These are phyloP conservation scores for Chironomus riparius DNA, from an alignment of 2,888 invertebrate genomes.

Conservation along the genomic window DNA sequence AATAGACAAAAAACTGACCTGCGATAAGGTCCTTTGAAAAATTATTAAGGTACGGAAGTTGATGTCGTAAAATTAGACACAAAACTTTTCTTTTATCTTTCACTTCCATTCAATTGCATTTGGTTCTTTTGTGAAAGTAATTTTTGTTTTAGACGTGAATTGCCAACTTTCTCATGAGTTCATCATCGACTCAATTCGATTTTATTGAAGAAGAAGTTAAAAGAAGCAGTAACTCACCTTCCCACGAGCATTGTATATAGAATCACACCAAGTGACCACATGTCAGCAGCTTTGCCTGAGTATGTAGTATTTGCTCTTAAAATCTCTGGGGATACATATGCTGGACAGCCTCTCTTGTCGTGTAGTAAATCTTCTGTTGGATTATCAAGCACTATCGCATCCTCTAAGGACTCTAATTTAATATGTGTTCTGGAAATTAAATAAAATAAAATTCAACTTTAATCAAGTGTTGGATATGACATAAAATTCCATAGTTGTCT, in stretches of 20 bases:
- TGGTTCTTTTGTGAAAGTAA: not conserved
- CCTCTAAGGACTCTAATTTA: slow-evolving; percentile 80
- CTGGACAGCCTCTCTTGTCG: slow-evolving; percentile 88
- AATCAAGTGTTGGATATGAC: not conserved
- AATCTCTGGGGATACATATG: slow-evolving; percentile 91
- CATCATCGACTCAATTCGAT: not conserved
- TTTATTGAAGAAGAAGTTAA: not conserved
- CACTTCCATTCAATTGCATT: not conserved
- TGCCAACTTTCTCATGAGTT: too few relatives aligned
- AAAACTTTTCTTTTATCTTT: not conserved
- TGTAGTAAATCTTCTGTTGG: slow-evolving; percentile 72
- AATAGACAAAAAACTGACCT: too few relatives aligned
- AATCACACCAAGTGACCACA: slow-evolving; percentile 87
- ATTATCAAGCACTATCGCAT: slow-evolving; percentile 76
- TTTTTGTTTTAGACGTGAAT: too few relatives aligned
- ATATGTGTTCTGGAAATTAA: slow-evolving; percentile 65
- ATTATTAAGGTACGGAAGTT: too few relatives aligned
- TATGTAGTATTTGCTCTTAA: slow-evolving; percentile 65
- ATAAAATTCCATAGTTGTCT: not conserved
- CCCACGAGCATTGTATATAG: slow-evolving; percentile 91
- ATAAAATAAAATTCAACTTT: slow-evolving; percentile 25
- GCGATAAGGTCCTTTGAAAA: too few relatives aligned
- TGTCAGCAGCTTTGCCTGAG: slow-evolving; percentile 80
- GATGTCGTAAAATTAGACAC: not conserved
- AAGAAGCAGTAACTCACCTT: slow-evolving; percentile 47